Percentiles rank a stretch among this genome's conserved stretches.
These are phyloP conservation scores for Pherbina coryleti DNA, from an alignment of 2,888 invertebrate species.

Conservation along the genomic window DNA sequence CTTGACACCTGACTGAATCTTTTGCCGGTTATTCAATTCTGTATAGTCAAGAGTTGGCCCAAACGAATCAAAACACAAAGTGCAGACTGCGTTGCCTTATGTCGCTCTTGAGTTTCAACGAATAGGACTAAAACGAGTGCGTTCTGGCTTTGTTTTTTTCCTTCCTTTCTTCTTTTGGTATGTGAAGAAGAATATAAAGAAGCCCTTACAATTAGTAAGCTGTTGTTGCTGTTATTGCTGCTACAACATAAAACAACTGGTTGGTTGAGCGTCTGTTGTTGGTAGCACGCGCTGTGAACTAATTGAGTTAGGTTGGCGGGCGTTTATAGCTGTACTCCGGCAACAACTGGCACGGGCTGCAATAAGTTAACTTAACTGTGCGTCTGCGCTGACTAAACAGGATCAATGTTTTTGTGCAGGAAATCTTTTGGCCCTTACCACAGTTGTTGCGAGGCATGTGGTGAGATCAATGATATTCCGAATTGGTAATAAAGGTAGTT, in stretches of 20 bases:
- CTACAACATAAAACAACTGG: conserved; percentile 33
- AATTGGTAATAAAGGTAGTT: conserved; percentile 17
- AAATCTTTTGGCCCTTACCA: conserved; percentile 23
- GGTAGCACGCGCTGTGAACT: conserved; percentile 66
- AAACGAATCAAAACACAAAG: conserved; percentile 38
- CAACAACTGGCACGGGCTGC: conserved; percentile 33
- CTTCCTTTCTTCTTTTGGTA: conserved; percentile 1
- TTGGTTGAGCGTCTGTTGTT: conserved; percentile 46
- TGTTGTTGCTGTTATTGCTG: conserved; percentile 50
- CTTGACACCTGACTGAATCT: conserved; percentile 70
- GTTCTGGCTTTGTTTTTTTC: neutral
- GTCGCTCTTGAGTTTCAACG: conserved; percentile 30
- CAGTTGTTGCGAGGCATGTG: conserved; percentile 33
- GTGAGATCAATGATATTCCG: conserved; percentile 31
- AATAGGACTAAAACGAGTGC: conserved; percentile 26
- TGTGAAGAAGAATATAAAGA: conserved; percentile 14
- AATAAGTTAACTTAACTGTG: conserved; percentile 18
- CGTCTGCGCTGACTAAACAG: conserved; percentile 23
- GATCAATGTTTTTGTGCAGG: conserved; percentile 27
- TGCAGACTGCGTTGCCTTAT: conserved; percentile 34
- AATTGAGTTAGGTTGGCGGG: conserved; percentile 65
- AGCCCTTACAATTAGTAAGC: conserved; percentile 25
- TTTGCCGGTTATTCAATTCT: conserved; percentile 63
- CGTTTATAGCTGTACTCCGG: conserved; percentile 47
- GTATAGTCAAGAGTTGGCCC: conserved; percentile 59